phyloP scores from a whole-genome alignment of 2,113 vertebrate species.

The Pithys albifrons region DNA sequence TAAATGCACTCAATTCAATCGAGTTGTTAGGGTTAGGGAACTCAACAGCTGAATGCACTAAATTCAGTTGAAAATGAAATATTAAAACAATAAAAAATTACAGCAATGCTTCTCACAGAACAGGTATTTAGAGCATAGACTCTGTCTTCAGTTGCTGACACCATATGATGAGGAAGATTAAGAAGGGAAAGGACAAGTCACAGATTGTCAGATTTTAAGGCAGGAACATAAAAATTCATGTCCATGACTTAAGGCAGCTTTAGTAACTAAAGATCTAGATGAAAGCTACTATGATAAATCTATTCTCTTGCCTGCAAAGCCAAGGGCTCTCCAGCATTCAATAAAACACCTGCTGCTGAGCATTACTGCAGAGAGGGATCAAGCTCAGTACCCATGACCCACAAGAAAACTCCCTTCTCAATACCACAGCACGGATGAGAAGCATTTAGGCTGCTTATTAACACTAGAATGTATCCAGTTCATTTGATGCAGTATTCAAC shows the following conservation, averaged over 20 bases:
- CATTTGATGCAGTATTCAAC: slow-evolving; percentile 11
- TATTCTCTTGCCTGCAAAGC: background rate
- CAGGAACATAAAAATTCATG: background rate
- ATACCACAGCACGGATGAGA: background rate
- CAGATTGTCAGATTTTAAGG: background rate
- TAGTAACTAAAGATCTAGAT: background rate
- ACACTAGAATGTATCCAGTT: background rate
- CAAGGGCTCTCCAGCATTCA: background rate
- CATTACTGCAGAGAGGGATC: background rate
- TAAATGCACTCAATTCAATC: background rate
- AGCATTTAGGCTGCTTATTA: slow-evolving; percentile 26
- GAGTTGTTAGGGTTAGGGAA: background rate
- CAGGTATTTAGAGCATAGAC: background rate
- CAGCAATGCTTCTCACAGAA: background rate
- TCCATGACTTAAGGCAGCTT: background rate
- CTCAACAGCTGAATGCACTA: background rate
- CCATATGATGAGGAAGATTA: background rate
- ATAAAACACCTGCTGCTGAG: background rate
- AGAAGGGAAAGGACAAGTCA: background rate
- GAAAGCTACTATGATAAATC: background rate
- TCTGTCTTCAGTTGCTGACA: background rate
- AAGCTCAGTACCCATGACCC: background rate
- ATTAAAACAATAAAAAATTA: background rate
- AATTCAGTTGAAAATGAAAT: background rate
- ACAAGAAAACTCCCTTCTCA: background rate